Conservation (phyloP, 2,888 invertebrate genomes). For the Drosophila phalerata region DNA sequence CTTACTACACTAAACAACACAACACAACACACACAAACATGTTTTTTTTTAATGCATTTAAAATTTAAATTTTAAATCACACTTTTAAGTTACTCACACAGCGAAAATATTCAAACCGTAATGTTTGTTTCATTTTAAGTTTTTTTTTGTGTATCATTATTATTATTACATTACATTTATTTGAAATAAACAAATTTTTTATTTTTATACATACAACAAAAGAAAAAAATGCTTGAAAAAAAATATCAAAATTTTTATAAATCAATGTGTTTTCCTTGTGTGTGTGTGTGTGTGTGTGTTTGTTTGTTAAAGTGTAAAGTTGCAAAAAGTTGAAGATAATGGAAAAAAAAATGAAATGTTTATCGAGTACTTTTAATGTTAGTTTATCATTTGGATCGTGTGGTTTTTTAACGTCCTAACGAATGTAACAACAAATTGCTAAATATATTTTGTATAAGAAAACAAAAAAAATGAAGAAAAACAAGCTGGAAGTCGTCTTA, state of each 20-base stretch:
- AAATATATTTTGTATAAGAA: conserved; percentile 74
- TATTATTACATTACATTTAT: conserved; percentile 39
- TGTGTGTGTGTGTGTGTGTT: conserved; percentile 5
- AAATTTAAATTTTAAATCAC: conserved; percentile 16
- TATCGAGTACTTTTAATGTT: conserved; percentile 47
- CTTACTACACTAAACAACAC: conserved; percentile 39
- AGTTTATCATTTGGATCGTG: conserved; percentile 54
- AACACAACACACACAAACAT: conserved; percentile 20
- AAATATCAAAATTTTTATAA: conserved; percentile 26
- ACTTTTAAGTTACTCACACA: conserved; percentile 24
- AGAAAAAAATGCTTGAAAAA: conserved; percentile 36
- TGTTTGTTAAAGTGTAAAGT: conserved; percentile 38
- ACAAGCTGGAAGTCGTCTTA: conserved; percentile 22
- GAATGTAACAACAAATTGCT: conserved; percentile 54
- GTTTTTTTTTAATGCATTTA: conserved; percentile 53
- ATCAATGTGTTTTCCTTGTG: conserved; percentile 31
- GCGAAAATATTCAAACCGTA: conserved; percentile 36
- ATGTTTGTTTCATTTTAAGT: conserved; percentile 64
- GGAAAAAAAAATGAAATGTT: conserved; percentile 7
- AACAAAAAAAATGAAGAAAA: conserved; percentile 12
- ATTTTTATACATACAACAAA: conserved; percentile 68
- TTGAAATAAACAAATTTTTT: conserved; percentile 66
- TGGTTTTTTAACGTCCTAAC: conserved; percentile 60
- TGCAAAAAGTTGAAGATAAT: conserved; percentile 2
- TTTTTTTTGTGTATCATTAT: conserved; percentile 47